A percentile compares a stretch with the other conserved stretches of the same genome.
phyloP scores from a whole-genome alignment of 1,140 invertebrate species.

The Sinella curviseta region DNA sequence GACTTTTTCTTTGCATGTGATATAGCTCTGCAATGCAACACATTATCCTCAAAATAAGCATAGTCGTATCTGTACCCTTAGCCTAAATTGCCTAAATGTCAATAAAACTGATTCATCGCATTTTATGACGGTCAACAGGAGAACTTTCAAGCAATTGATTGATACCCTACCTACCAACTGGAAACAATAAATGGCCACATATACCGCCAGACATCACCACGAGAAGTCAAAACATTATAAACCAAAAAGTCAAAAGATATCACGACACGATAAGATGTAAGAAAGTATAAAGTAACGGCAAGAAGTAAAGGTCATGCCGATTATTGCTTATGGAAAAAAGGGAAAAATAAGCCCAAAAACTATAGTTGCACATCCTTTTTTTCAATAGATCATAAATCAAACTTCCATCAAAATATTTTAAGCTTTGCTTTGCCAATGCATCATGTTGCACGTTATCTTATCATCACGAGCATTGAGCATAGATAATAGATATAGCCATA shows the following conservation, averaged over 20 bases:
- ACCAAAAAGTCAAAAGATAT: neutral
- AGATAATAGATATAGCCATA: too few relatives aligned
- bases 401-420: neutral
- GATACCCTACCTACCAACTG: neutral
- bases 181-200: slow-evolving; percentile 13
- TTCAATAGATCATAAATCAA: slow-evolving; percentile 5
- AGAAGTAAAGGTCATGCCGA: neutral
- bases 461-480: neutral
- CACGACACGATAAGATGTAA: neutral
- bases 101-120: slow-evolving; percentile 8
- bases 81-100: neutral
- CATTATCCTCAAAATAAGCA: too few relatives aligned
- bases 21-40: too few relatives aligned
- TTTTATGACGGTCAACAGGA: slow-evolving; percentile 1
- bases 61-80: too few relatives aligned
- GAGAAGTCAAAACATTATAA: slow-evolving; percentile 21
- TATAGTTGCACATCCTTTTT: neutral
- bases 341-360: neutral
- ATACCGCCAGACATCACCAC: slow-evolving; percentile 10
- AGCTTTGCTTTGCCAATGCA: neutral
- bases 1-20: too few relatives aligned
- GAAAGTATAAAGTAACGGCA: neutral
- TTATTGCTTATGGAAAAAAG: neutral
- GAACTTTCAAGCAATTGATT: neutral
- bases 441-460: neutral